Evolutionary conservation across 2,113 vertebrate species (phyloP), one percentile per base, ranked within the genome.

Genomic region (Myxocyprinus asiaticus): DNA sequence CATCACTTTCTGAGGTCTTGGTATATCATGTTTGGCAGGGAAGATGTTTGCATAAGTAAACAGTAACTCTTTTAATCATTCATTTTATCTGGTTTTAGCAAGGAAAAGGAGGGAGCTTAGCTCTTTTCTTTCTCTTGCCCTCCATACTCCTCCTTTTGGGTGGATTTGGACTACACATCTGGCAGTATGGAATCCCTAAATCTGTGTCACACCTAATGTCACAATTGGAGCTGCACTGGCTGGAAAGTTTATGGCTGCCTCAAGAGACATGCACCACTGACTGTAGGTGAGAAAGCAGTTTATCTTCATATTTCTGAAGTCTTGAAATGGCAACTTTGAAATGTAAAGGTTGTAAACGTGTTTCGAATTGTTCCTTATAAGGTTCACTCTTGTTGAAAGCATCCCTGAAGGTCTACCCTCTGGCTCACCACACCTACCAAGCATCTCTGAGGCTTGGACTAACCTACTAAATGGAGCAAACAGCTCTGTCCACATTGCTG

Each of bases 401-500:
- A 82, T 94, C 65, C 94, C 94, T 0, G 78, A 55, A 0, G 92
- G 82, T 6, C 82, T 94, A 22, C 77, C 70, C 0, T 59, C 68
- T 4, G 73, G 77, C 0, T 76, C 71, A 0, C 71, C 89, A 0
- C 75, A 53, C 4, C 80, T 89, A 4, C 80, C n/a, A 55, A 90
- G 84, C 81, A 90, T 91, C 58, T 78, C 87, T 4, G 79, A 91
- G 73, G 88, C 87, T 53, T 94, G 94, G 94, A 85, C 88, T 14
- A 79, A 81, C 50, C 86, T 94, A 50, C 86, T 94, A 56, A 67
- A 84, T 67, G 58, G 61, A 48, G 91, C 94, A 63, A 90, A 92
- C 78, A 81, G 79, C 83, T 91, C 90, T 0, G 93, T 93, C 62
- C 70, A 90, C 67, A 90, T 94, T 3, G 91, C 90, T 0, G 93